Conservation (phyloP, 2,888 invertebrate species). For the Charanyca ferruginea region DNA sequence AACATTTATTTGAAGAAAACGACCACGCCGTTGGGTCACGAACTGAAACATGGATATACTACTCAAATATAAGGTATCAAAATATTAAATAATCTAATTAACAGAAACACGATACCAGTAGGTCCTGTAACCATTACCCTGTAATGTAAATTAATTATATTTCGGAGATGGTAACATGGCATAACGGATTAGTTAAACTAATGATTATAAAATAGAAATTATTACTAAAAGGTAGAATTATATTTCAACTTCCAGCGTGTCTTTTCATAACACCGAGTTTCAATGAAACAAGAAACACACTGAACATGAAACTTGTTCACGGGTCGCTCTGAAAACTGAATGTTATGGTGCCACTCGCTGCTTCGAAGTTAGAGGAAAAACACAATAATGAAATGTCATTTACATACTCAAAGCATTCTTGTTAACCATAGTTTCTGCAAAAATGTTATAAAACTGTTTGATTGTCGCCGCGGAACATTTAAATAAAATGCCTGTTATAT, state of each 20-base stretch:
- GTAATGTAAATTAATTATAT: slow-evolving; percentile 38
- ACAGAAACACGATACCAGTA: slow-evolving; percentile 24
- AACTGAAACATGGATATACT: slow-evolving; percentile 1
- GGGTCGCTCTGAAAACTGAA: slow-evolving; percentile 27
- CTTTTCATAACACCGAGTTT: slow-evolving; percentile 36
- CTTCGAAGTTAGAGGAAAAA: slow-evolving; percentile 32
- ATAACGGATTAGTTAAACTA: slow-evolving; percentile 27
- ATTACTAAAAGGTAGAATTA: slow-evolving; percentile 27
- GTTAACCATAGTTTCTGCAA: background rate
- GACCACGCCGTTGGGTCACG: background rate
- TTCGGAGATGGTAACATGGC: slow-evolving; percentile 25
- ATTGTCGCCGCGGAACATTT: background rate
- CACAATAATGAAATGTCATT: slow-evolving; percentile 26
- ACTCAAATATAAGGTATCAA: slow-evolving; percentile 4
- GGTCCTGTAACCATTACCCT: slow-evolving; percentile 15
- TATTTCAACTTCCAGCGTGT: slow-evolving; percentile 24
- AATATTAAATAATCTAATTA: slow-evolving; percentile 15
- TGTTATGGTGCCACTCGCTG: slow-evolving; percentile 4
- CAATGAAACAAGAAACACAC: slow-evolving; percentile 19
- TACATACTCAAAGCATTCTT: slow-evolving; percentile 24
- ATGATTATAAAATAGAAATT: slow-evolving; percentile 34
- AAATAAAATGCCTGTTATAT: too few relatives aligned
- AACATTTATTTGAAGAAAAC: background rate
- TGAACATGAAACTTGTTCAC: slow-evolving; percentile 14
- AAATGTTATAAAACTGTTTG: background rate